These are phyloP conservation scores for Laticauda laticaudata DNA, from an alignment of 2,113 vertebrate species.

Conservation along the genomic window DNA sequence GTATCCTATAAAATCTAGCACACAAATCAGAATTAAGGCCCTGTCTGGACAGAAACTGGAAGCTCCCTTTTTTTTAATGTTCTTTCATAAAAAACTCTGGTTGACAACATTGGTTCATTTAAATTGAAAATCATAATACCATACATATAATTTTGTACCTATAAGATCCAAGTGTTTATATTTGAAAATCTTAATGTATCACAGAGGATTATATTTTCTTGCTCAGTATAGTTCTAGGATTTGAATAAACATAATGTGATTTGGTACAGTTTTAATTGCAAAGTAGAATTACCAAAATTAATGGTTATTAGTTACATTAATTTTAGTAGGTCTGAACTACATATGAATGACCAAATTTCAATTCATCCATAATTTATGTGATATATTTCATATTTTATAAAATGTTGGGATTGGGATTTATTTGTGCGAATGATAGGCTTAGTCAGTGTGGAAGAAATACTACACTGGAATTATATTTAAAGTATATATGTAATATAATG, in stretches of 20 bases:
- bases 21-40: neutral
- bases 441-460: neutral
- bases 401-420: neutral
- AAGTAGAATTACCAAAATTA: neutral
- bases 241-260: neutral
- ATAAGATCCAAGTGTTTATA: neutral
- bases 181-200: neutral
- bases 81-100: neutral
- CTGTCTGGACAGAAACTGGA: neutral
- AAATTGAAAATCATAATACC: neutral
- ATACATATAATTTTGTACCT: neutral
- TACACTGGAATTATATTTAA: neutral
- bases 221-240: neutral
- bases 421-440: neutral
- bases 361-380: neutral
- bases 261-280: neutral
- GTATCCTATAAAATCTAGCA: neutral
- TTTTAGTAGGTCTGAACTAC: neutral
- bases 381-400: neutral
- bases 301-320: neutral
- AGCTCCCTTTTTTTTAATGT: neutral
- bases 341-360: neutral
- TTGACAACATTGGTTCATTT: neutral
- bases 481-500: slow-evolving; percentile 11
- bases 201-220: neutral